A percentile compares a stretch with the other conserved stretches of the same genome.
Conservation (phyloP, 2,797 vertebrate genomes). For the Hydrolagus colliei region DNA sequence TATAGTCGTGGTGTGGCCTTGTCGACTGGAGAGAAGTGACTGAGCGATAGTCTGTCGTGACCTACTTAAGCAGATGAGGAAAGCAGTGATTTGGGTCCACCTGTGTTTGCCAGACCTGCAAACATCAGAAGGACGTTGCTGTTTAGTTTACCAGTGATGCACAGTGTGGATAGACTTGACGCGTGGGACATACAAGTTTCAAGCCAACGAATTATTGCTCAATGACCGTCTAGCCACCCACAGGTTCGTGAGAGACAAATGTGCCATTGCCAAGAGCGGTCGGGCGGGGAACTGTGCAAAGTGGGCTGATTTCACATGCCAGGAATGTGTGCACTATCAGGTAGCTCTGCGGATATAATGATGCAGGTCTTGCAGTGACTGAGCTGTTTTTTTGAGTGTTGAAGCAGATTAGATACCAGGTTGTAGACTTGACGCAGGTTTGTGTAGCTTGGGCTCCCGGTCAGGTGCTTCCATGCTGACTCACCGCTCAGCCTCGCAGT, state of each 20-base stretch:
- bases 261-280: background rate
- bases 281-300: background rate
- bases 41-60: background rate
- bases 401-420: background rate
- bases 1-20: too few species aligned
- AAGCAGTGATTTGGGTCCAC: background rate
- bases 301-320: constrained; percentile 22
- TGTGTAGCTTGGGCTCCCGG: background rate
- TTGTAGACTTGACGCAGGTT: background rate
- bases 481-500: background rate
- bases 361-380: background rate
- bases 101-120: background rate
- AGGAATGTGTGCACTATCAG: constrained; percentile 26
- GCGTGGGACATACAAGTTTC: background rate
- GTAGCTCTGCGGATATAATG: background rate
- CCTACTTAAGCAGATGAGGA: background rate
- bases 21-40: background rate
- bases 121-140: background rate
- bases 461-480: background rate
- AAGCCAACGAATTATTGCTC: background rate
- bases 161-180: background rate
- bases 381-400: background rate
- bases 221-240: background rate
- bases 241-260: constrained; percentile 27
- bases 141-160: background rate